Percentiles rank a stretch among this genome's conserved stretches.
These are phyloP conservation scores for Sphenodon punctatus DNA, from an alignment of 2,797 vertebrate genomes.

Conservation along the genomic window DNA sequence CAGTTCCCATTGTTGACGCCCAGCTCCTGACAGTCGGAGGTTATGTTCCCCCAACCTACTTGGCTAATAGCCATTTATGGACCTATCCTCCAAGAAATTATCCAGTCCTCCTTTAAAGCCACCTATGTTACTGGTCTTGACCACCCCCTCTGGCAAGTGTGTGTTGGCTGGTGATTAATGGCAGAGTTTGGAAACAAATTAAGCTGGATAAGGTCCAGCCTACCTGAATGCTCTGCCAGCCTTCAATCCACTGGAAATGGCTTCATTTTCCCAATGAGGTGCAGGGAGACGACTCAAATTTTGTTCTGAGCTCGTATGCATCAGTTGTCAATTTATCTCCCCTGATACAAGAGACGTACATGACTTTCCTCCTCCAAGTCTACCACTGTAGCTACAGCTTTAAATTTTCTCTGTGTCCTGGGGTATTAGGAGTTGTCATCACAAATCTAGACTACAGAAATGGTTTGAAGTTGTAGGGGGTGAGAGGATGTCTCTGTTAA, in stretches of 20 bases:
- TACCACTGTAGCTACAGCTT: accelerated
- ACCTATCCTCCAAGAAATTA: too few relatives aligned
- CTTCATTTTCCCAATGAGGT: background rate
- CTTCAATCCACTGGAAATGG: background rate
- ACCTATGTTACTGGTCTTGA: too few relatives aligned
- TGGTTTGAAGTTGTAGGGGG: background rate
- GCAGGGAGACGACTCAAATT: background rate
- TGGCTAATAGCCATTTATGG: too few relatives aligned
- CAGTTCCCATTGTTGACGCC: too few relatives aligned
- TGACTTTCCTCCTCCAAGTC: background rate
- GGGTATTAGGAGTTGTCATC: background rate
- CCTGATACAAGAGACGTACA: accelerated
- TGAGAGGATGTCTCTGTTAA: background rate
- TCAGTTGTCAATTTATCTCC: background rate
- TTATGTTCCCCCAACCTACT: too few relatives aligned
- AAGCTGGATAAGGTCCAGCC: background rate
- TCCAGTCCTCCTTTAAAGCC: too few relatives aligned
- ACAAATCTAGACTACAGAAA: background rate
- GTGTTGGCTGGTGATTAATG: background rate
- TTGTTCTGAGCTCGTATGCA: background rate
- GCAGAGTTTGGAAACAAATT: background rate
- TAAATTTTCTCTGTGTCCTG: background rate
- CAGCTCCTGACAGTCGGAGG: too few relatives aligned
- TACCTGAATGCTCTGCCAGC: background rate
- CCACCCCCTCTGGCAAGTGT: too few relatives aligned